These are phyloP conservation scores for Eptatretus atami DNA, from an alignment of 2,797 vertebrate genomes.

Conservation along the genomic window DNA sequence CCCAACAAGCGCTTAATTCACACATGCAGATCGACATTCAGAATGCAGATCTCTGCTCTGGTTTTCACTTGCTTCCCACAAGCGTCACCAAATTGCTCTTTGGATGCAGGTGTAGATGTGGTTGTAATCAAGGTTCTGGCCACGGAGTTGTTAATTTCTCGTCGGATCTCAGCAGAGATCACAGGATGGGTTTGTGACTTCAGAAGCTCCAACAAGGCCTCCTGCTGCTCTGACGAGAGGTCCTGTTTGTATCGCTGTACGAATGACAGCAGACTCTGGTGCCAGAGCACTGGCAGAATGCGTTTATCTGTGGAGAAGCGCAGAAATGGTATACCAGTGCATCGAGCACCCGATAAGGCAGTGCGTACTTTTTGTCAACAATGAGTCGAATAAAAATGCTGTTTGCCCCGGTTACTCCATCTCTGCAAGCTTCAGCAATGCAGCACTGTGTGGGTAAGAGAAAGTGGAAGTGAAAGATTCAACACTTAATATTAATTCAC, in stretches of 20 bases:
- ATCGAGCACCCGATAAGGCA: conserved; percentile 85
- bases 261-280: conserved; percentile 61
- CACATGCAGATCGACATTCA: too few species aligned
- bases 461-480: not conserved
- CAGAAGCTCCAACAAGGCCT: conserved; percentile 48
- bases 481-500: not conserved
- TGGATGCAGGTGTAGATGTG: conserved; percentile 9
- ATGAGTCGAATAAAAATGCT: conserved; percentile 81
- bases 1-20: too few species aligned
- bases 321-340: conserved; percentile 77
- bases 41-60: too few species aligned
- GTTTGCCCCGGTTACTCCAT: conserved; percentile 86
- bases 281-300: conserved; percentile 67
- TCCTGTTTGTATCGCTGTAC: conserved; percentile 83
- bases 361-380: conserved; percentile 81
- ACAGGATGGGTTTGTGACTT: conserved; percentile 39
- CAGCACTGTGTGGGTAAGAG: conserved; percentile 22
- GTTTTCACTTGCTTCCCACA: not conserved
- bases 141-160: conserved; percentile 42
- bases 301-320: conserved; percentile 44
- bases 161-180: conserved; percentile 39
- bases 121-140: conserved; percentile 37
- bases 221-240: conserved; percentile 57
- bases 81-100: not conserved
- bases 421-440: conserved; percentile 79